A percentile compares a stretch with the other conserved stretches of the same genome.
Conservation (phyloP, 1,140 invertebrate species). For the Hestina assimilis region DNA sequence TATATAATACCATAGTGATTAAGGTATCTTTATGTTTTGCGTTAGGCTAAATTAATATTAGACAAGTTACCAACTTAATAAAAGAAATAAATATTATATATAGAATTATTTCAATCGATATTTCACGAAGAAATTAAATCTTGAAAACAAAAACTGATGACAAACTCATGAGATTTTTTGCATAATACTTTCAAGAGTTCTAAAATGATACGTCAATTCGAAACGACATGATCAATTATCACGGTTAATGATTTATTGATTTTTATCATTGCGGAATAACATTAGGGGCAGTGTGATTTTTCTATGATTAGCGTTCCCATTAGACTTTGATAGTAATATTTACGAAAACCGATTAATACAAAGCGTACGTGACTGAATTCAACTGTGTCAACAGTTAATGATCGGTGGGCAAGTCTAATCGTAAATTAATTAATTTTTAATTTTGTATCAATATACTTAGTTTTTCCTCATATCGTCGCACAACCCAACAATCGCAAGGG, state of each 20-base stretch:
- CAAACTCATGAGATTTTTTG: no score
- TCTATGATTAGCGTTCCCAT: slow-evolving; percentile 49
- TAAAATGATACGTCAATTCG: slow-evolving; percentile 37
- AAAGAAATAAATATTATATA: no score
- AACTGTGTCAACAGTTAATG: slow-evolving; percentile 55
- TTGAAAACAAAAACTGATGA: no score
- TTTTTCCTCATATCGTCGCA: slow-evolving; percentile 45
- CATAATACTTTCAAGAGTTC: slow-evolving; percentile 28
- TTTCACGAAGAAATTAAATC: no score
- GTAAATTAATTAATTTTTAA: slow-evolving; percentile 19
- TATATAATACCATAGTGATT: no score
- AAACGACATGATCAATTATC: slow-evolving; percentile 38
- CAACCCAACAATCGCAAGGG: background rate
- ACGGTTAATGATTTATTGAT: slow-evolving; percentile 28
- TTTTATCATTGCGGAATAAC: slow-evolving; percentile 45
- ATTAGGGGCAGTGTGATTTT: slow-evolving; percentile 54
- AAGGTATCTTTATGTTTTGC: no score
- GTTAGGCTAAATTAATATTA: no score
- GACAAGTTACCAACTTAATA: no score
- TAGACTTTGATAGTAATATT: slow-evolving; percentile 42
- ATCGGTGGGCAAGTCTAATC: slow-evolving; percentile 25
- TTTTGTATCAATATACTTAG: slow-evolving; percentile 23
- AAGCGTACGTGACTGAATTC: slow-evolving; percentile 56
- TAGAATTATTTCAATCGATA: no score
- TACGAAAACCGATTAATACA: slow-evolving; percentile 33